These are phyloP conservation scores for Myocastor coypus DNA, from an alignment of 2,113 vertebrate genomes.

Conservation along the genomic window DNA sequence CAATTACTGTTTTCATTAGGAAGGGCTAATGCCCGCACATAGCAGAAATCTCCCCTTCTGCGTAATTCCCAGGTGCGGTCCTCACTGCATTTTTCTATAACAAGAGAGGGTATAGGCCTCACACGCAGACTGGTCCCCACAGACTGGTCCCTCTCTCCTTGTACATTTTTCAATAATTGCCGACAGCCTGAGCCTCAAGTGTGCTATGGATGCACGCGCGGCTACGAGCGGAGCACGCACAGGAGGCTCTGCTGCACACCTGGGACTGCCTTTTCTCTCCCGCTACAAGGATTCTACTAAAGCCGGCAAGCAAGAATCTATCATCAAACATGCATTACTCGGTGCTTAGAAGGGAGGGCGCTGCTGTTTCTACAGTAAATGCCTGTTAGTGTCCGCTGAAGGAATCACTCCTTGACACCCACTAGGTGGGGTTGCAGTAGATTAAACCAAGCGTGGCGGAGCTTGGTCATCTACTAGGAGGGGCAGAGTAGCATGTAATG, in stretches of 20 bases:
- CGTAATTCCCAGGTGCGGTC: background rate
- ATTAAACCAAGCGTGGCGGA: background rate
- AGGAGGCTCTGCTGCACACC: background rate
- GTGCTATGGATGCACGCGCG: too few relatives aligned
- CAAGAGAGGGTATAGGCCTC: background rate
- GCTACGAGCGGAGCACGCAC: background rate
- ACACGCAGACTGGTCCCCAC: background rate
- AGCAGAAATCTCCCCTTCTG: background rate
- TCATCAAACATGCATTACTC: background rate
- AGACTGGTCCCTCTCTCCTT: background rate
- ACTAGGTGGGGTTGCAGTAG: background rate
- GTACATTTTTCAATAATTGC: background rate
- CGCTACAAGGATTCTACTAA: background rate
- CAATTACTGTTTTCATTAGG: background rate
- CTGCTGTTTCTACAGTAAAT: background rate
- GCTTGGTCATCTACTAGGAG: background rate
- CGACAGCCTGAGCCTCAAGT: background rate
- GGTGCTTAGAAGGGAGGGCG: background rate
- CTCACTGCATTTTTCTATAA: background rate
- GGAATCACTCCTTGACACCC: constrained; percentile 4
- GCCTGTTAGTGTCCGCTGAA: constrained; percentile 26
- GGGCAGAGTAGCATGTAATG: background rate
- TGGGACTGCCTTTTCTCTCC: background rate
- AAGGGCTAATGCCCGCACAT: background rate
- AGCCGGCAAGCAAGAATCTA: background rate